phyloP scores from a whole-genome alignment of 2,113 vertebrate species.

The Sebastes schlegelii region DNA sequence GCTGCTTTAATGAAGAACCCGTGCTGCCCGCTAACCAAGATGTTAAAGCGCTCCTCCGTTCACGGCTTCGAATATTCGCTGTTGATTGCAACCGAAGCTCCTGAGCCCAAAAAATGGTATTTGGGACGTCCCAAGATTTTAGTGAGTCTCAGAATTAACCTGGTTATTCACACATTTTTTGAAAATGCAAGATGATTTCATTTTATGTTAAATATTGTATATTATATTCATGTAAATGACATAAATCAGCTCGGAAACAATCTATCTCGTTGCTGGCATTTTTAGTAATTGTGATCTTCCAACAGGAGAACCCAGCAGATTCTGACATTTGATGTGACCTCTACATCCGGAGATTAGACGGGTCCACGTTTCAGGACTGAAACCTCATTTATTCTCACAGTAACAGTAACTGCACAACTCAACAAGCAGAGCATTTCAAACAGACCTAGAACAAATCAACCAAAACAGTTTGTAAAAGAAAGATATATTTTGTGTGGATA shows the following conservation, averaged over 20 bases:
- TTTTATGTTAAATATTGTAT: background rate
- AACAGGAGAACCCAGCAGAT: conserved; percentile 48
- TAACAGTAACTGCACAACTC: background rate
- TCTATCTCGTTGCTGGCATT: background rate
- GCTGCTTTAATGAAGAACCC: no score
- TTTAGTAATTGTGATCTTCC: conserved; percentile 12
- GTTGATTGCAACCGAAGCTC: no score
- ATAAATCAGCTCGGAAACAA: background rate
- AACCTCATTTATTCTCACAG: background rate
- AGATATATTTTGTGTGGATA: background rate
- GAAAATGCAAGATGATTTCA: background rate
- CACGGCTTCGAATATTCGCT: no score
- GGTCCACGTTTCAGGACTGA: background rate
- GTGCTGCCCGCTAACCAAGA: no score
- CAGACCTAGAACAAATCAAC: conserved; percentile 13
- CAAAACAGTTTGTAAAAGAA: conserved; percentile 15
- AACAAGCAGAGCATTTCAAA: background rate
- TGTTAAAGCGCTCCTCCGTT: no score
- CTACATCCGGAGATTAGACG: background rate
- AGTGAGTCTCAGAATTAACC: background rate
- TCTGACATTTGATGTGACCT: conserved; percentile 50
- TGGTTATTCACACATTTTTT: background rate
- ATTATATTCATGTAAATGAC: background rate
- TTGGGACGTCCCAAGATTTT: background rate
- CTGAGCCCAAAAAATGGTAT: no score